These are phyloP conservation scores for Xenopus borealis DNA, from an alignment of 2,113 vertebrate species.

Conservation along the genomic window DNA sequence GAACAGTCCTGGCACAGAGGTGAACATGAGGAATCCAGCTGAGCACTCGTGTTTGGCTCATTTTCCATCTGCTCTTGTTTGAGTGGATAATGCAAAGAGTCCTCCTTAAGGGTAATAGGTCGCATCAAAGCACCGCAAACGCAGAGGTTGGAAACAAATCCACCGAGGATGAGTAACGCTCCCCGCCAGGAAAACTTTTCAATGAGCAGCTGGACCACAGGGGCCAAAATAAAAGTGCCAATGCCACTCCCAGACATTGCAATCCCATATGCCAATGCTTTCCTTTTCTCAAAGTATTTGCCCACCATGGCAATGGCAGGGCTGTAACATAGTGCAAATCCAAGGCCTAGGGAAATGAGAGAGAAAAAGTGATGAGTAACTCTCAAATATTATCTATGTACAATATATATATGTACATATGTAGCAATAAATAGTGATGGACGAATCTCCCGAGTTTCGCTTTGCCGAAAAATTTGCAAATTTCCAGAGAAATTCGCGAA, in stretches of 20 bases:
- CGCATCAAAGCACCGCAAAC: conserved; percentile 91
- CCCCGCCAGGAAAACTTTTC: conserved; percentile 90
- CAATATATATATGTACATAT: too few relatives aligned
- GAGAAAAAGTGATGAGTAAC: conserved; percentile 5
- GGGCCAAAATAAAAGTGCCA: conserved; percentile 89
- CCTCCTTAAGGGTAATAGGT: conserved; percentile 67
- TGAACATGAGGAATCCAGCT: conserved; percentile 50
- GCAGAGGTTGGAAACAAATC: conserved; percentile 89
- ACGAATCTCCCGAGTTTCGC: too few relatives aligned
- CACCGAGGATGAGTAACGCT: conserved; percentile 87
- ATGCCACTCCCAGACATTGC: conserved; percentile 92
- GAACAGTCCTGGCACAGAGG: conserved; percentile 60
- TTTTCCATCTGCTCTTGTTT: conserved; percentile 49
- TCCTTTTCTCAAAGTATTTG: conserved; percentile 86
- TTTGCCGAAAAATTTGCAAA: too few relatives aligned
- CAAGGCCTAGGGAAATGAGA: conserved; percentile 74
- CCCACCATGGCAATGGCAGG: conserved; percentile 92
- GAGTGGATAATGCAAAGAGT: conserved; percentile 45
- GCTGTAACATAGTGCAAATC: conserved; percentile 92
- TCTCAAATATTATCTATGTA: too few relatives aligned
- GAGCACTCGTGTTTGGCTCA: conserved; percentile 53
- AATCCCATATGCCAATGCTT: conserved; percentile 90
- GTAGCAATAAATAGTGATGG: too few relatives aligned
- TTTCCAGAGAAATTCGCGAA: too few relatives aligned
- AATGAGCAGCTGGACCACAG: conserved; percentile 85